Conservation (phyloP, 2,797 vertebrate genomes). For the Falco biarmicus region DNA sequence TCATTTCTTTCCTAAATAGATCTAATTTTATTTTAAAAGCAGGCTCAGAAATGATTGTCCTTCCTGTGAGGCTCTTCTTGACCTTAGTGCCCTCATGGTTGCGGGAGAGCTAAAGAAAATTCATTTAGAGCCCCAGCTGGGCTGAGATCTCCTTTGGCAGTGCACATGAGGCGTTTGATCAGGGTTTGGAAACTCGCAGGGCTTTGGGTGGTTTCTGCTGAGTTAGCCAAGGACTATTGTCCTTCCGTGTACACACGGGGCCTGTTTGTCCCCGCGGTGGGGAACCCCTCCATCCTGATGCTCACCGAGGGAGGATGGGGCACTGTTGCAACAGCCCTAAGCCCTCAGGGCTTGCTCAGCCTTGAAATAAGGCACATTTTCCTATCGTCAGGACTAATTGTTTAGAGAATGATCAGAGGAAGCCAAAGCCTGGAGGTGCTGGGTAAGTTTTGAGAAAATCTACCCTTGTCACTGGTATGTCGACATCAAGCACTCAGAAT, state of each 20-base stretch:
- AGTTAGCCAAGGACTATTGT: neutral
- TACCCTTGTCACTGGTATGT: neutral
- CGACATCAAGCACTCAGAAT: rapidly evolving
- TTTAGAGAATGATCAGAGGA: neutral
- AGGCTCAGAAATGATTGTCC: neutral
- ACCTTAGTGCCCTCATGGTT: neutral
- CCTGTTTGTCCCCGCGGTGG: neutral
- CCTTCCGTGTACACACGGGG: neutral
- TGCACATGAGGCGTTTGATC: neutral
- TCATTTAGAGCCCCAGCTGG: neutral
- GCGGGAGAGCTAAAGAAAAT: neutral
- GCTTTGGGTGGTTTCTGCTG: neutral
- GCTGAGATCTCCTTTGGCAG: neutral
- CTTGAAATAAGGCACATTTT: conserved; percentile 21
- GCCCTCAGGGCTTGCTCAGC: neutral
- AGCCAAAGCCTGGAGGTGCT: conserved; percentile 25
- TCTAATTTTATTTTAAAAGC: neutral
- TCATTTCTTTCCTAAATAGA: neutral
- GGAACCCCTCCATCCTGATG: neutral
- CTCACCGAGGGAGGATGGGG: neutral
- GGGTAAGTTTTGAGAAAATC: neutral
- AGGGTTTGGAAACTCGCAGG: neutral
- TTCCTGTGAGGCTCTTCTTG: rapidly evolving
- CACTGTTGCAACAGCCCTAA: neutral
- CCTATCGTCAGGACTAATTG: neutral